phyloP scores from a whole-genome alignment of 1,140 invertebrate species.

The Ectropis grisescens region DNA sequence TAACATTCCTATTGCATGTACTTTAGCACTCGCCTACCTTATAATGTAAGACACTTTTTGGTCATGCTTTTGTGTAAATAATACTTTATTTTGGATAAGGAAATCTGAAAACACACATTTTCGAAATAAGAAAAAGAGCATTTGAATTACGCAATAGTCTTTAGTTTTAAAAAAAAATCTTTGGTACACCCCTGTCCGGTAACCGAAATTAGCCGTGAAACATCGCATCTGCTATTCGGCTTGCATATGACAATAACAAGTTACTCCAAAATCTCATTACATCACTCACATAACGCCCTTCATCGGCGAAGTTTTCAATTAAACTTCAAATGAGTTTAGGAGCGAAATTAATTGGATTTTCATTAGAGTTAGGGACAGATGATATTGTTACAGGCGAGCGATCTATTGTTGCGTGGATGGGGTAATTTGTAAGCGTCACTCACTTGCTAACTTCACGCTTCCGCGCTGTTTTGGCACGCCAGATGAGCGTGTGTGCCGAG shows the following conservation, averaged over 20 bases:
- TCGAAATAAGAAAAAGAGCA: too few relatives aligned
- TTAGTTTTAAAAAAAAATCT: too few relatives aligned
- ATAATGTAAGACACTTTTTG: too few relatives aligned
- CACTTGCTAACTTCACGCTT: constrained; percentile 36
- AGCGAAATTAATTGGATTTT: constrained; percentile 66
- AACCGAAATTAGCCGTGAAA: constrained; percentile 41
- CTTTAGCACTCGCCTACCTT: too few relatives aligned
- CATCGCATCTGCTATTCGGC: constrained; percentile 28
- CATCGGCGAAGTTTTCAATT: constrained; percentile 59
- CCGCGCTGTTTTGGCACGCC: constrained; percentile 5
- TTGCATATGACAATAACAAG: constrained; percentile 54
- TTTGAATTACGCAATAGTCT: too few relatives aligned
- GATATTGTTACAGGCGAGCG: constrained; percentile 58
- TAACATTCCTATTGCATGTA: too few relatives aligned
- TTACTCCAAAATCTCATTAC: constrained; percentile 57
- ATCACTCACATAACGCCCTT: constrained; percentile 51
- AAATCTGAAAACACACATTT: too few relatives aligned
- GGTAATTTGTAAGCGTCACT: constrained; percentile 56
- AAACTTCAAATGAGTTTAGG: constrained; percentile 65
- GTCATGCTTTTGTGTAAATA: too few relatives aligned
- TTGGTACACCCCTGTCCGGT: too few relatives aligned
- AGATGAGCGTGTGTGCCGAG: not conserved
- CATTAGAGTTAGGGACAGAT: constrained; percentile 65
- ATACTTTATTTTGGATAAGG: too few relatives aligned
- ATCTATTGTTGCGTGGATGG: constrained; percentile 45